Percentiles rank a stretch among this genome's conserved stretches.
Conservation (phyloP, 2,113 vertebrate species). For the Colinus virginianus region DNA sequence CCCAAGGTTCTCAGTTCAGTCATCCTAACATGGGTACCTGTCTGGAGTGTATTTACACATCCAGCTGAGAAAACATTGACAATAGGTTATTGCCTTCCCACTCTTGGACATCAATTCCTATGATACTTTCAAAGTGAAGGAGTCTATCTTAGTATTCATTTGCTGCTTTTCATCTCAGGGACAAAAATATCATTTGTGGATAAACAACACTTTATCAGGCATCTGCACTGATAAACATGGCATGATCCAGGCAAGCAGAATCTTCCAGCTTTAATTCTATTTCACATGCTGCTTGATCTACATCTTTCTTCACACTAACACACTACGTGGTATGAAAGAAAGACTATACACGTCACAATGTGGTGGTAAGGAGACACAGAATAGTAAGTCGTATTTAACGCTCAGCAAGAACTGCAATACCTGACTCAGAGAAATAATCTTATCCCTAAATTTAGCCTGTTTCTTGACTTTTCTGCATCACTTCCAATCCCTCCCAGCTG, state of each 20-base stretch:
- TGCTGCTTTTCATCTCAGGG: background rate
- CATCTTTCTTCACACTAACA: background rate
- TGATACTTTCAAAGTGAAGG: background rate
- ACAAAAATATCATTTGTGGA: background rate
- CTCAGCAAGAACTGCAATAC: background rate
- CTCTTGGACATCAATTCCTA: background rate
- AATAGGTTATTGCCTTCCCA: background rate
- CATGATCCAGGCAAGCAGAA: background rate
- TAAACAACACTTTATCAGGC: background rate
- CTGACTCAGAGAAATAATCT: background rate
- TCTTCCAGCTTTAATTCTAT: background rate
- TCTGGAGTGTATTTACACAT: background rate
- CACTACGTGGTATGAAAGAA: background rate
- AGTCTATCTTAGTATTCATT: background rate
- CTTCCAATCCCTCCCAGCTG: background rate
- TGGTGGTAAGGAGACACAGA: background rate
- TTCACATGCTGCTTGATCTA: background rate
- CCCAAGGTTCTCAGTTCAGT: background rate
- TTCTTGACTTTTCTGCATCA: background rate
- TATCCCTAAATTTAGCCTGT: background rate
- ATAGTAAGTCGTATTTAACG: background rate
- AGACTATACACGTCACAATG: background rate
- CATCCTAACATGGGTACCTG: background rate
- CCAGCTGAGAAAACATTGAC: background rate
- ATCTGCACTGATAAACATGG: background rate